These are phyloP conservation scores for Lasius fuliginosus DNA, from an alignment of 2,888 invertebrate genomes.

Conservation along the genomic window DNA sequence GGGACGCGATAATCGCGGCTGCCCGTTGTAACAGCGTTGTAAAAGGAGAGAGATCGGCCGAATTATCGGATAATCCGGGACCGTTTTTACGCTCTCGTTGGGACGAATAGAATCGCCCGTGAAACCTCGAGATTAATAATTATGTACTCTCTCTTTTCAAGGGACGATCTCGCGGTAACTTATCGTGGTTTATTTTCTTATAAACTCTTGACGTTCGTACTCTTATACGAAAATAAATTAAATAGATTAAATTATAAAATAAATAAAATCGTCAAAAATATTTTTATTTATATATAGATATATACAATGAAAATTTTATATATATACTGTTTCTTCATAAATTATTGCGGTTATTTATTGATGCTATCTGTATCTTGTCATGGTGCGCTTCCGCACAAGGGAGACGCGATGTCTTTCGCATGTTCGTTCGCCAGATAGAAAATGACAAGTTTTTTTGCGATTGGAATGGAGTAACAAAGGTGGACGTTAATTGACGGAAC, in stretches of 20 bases:
- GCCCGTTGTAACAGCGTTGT: conserved; percentile 40
- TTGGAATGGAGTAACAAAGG: conserved; percentile 19
- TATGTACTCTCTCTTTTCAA: neutral
- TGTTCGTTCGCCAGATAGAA: neutral
- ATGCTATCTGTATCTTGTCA: neutral
- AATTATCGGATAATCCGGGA: conserved; percentile 35
- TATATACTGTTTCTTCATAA: neutral
- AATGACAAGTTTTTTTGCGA: conserved; percentile 19
- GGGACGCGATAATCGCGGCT: conserved; percentile 54
- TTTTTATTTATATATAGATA: neutral
- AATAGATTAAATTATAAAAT: too few species aligned
- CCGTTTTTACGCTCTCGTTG: conserved; percentile 34
- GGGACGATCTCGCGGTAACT: neutral
- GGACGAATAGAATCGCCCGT: neutral
- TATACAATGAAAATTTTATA: conserved; percentile 4
- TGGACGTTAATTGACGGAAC: conserved; percentile 63
- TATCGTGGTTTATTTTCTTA: neutral
- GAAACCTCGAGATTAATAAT: neutral
- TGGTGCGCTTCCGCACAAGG: neutral
- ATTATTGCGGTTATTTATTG: neutral
- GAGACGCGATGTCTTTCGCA: neutral
- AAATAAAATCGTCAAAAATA: neutral
- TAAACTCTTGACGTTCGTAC: neutral
- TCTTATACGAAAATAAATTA: neutral
- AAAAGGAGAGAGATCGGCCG: conserved; percentile 45